A percentile compares a stretch with the other conserved stretches of the same genome.
Conservation (phyloP, 2,113 vertebrate species). For the Pseudopipra pipra region DNA sequence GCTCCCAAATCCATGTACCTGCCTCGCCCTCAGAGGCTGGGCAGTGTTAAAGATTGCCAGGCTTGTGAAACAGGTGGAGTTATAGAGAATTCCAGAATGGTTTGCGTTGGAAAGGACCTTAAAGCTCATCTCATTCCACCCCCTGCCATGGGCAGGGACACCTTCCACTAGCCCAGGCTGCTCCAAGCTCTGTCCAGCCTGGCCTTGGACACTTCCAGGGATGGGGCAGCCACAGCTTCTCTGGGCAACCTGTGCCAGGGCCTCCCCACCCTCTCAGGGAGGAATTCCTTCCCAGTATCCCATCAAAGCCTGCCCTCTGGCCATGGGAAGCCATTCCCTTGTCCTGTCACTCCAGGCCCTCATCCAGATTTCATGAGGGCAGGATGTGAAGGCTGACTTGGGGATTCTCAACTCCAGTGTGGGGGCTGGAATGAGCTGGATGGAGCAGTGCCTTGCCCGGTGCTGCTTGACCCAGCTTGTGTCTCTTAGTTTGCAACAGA, state of each 20-base stretch:
- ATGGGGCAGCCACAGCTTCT: neutral
- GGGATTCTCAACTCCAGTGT: fast-evolving
- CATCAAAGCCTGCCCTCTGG: neutral
- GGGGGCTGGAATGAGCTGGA: neutral
- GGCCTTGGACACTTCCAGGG: neutral
- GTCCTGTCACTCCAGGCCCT: neutral
- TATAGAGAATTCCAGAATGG: neutral
- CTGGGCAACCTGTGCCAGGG: neutral
- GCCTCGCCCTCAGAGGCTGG: neutral
- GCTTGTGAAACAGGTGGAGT: neutral
- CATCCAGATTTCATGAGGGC: neutral
- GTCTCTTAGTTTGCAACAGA: fast-evolving
- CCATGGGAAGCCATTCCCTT: neutral
- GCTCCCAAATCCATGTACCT: fast-evolving
- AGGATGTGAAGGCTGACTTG: neutral
- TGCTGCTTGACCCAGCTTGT: neutral
- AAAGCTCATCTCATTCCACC: neutral
- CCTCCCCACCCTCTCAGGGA: neutral
- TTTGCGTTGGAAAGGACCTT: neutral
- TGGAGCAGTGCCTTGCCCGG: fast-evolving
- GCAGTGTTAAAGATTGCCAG: neutral
- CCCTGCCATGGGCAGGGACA: neutral
- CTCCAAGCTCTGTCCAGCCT: fast-evolving
- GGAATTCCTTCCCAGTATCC: neutral
- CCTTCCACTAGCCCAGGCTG: too few species aligned